Base-by-base conservation (phyloP, 1,140 invertebrate species). In the Pseudomyrmex dendroicus region DNA sequence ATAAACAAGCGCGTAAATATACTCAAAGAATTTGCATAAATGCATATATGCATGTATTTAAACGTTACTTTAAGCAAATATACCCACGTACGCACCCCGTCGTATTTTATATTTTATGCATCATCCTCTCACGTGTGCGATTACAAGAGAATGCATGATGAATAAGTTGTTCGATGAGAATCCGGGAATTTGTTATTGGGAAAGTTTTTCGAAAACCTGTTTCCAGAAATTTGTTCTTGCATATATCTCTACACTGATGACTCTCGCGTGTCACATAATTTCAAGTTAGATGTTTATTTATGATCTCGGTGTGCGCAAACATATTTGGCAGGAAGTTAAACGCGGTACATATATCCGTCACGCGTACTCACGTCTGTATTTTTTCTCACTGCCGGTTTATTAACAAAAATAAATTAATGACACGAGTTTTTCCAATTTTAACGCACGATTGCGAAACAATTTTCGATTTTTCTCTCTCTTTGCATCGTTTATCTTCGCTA, bases 1-100 rank as follows among this genome's bases (percentile, higher is more conserved):
- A 72, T 80, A 80, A 80, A 72, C 66, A 61, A 70, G 54, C 20
- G 8, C 44, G 22, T 80, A 80, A 80, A 80, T 59, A n/a, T 44
- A 48, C 35, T 56, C 46, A 13, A 22, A 15, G 8, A 48, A 80
- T 80, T 80, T 72, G 12, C 66, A 80, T 59, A 70, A 70, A 80
- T 72, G 22, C 44, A 70, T 70, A 64, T 48, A 48, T 54, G 25
- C 59, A 64, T 70, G 25, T 44, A 35, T 70, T 67, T 57, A 80
- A 70, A 59, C 13, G n/a, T 44, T 44, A 22, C 35, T 50, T 25
- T 72, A 22, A 25, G 44, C 48, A 48, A 70, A 78, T 78, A 78
- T 48, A 61, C 61, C 35, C 54, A 80, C n/a, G n/a, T 25, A 25
- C 2, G 20, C 35, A 35, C 35, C 35, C 35, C 22, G 54, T 72